These are phyloP conservation scores for Eustalomyia histrio DNA, from an alignment of 2,888 invertebrate species.

Conservation along the genomic window DNA sequence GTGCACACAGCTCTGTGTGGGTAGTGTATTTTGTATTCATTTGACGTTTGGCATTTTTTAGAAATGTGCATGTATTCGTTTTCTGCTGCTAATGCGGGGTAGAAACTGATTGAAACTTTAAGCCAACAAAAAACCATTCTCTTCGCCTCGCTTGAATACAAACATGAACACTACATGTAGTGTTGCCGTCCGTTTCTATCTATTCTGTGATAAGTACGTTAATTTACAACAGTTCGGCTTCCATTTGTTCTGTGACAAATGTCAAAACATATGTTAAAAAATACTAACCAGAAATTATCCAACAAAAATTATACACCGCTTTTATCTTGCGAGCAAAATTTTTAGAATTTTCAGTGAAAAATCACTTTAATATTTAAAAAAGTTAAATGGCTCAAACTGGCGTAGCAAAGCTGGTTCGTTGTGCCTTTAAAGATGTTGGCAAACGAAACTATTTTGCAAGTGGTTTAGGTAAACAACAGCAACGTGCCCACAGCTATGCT, in stretches of 20 bases:
- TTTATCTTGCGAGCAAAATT: conserved; percentile 3
- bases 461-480: conserved; percentile 31
- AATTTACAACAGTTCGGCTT: too few relatives aligned
- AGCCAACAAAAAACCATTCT: too few relatives aligned
- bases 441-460: conserved; percentile 1
- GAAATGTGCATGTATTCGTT: too few relatives aligned
- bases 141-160: too few relatives aligned
- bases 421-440: conserved; percentile 13
- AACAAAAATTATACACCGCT: conserved; percentile 29
- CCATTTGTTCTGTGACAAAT: not conserved
- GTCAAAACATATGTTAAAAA: conserved; percentile 45
- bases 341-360: conserved; percentile 41
- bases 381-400: conserved; percentile 50
- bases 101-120: too few relatives aligned
- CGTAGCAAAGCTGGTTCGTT: conserved; percentile 31
- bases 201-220: too few relatives aligned
- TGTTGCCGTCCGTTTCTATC: too few relatives aligned
- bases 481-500: conserved; percentile 35
- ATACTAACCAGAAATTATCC: conserved; percentile 48
- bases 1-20: too few relatives aligned
- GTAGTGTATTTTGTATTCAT: too few relatives aligned
- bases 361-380: not conserved
- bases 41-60: too few relatives aligned
- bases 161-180: too few relatives aligned
- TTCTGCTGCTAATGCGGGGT: too few relatives aligned